phyloP scores from a whole-genome alignment of 2,888 invertebrate species.

The Mesopsocus fuscifrons region DNA sequence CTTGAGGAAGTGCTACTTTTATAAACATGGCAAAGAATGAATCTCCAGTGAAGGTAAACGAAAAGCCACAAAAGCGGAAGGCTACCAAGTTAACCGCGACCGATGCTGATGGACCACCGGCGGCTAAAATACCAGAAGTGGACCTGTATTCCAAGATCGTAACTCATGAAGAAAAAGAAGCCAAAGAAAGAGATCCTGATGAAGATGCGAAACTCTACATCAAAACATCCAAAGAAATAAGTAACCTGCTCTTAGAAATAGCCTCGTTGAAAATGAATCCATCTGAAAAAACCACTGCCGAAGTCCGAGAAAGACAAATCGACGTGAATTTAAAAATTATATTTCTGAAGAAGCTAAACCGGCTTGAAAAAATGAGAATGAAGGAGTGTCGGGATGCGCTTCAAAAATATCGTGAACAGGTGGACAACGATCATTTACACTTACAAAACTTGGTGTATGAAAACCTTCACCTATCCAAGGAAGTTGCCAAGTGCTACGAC shows the following conservation, averaged over 20 bases:
- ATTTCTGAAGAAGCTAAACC: conserved; percentile 73
- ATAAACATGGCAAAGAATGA: no score
- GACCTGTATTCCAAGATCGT: conserved; percentile 29
- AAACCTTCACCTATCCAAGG: conserved; percentile 79
- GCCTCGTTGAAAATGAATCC: conserved; percentile 40
- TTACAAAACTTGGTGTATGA: conserved; percentile 89
- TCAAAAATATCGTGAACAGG: conserved; percentile 65
- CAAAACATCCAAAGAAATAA: conserved; percentile 48
- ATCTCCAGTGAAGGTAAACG: no score
- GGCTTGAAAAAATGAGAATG: conserved; percentile 74
- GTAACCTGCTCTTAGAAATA: conserved; percentile 47
- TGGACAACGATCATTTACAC: conserved; percentile 76
- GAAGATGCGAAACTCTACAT: conserved; percentile 47
- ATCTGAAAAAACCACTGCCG: conserved; percentile 27
- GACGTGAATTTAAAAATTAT: conserved; percentile 60
- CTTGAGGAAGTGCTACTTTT: no score
- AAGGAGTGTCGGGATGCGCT: conserved; percentile 64
- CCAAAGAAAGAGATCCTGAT: conserved; percentile 40
- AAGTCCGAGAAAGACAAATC: conserved; percentile 42
- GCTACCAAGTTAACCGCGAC: no score
- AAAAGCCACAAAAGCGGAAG: no score
- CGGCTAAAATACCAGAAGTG: neutral
- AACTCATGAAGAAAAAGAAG: conserved; percentile 55
- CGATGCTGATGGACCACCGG: no score
- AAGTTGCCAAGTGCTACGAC: conserved; percentile 85